A percentile compares a stretch with the other conserved stretches of the same genome.
Evolutionary conservation across 2,888 invertebrate genomes (phyloP).

Genomic region (Ophion slaviceki): DNA sequence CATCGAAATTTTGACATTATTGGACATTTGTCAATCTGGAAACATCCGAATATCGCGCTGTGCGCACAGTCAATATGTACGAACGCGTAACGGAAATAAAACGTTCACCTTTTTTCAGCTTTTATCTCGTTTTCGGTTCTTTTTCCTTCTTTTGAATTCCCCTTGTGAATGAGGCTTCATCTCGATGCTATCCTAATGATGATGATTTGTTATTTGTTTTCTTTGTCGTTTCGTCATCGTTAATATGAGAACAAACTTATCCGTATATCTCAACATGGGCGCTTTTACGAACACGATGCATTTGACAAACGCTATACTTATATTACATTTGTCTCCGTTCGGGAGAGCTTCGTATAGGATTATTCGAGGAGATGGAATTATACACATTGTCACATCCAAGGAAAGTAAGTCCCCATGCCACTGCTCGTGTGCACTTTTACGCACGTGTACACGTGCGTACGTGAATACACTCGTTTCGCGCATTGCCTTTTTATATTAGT

Average conservation of each 20-base stretch:
- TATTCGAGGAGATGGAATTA: constrained; percentile 73
- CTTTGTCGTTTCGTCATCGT: constrained; percentile 36
- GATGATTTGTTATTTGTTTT: constrained; percentile 27
- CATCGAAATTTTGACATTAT: constrained; percentile 59
- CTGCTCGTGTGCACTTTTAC: constrained; percentile 65
- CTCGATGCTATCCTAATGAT: constrained; percentile 31
- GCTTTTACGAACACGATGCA: constrained; percentile 55
- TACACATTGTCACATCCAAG: constrained; percentile 70
- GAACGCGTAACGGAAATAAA: constrained; percentile 70
- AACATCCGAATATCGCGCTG: constrained; percentile 66
- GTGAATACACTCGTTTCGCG: constrained; percentile 27
- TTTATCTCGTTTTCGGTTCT: constrained; percentile 11
- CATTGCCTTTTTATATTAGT: not conserved
- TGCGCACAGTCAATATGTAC: constrained; percentile 63
- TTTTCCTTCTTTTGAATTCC: constrained; percentile 15
- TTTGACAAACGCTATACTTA: constrained; percentile 54
- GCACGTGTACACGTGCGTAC: constrained; percentile 31
- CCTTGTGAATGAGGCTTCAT: constrained; percentile 38
- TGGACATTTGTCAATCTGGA: constrained; percentile 51
- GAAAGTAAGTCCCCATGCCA: constrained; percentile 78
- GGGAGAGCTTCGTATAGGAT: constrained; percentile 60
- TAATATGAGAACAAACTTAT: constrained; percentile 55
- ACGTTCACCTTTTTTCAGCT: constrained; percentile 37
- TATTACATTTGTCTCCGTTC: constrained; percentile 53
- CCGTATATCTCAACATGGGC: constrained; percentile 56